A percentile compares a stretch with the other conserved stretches of the same genome.
These are phyloP conservation scores for Myotis daubentonii DNA, from an alignment of 2,797 vertebrate genomes.

Conservation along the genomic window DNA sequence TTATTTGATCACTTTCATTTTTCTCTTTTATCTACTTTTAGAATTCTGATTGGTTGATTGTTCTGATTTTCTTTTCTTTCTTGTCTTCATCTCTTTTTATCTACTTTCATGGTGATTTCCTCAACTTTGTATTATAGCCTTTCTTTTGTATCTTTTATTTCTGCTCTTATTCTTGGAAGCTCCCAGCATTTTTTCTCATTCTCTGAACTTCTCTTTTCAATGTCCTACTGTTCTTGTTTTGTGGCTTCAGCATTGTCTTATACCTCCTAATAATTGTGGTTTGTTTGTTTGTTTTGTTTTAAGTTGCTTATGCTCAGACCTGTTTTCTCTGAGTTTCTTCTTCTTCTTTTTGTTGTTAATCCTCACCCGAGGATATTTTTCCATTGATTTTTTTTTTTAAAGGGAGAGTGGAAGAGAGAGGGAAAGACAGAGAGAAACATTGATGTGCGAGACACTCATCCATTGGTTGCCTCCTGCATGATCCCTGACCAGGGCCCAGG, in stretches of 20 bases:
- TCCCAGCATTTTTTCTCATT: neutral
- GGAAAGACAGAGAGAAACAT: too few species aligned
- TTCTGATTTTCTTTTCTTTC: conserved; percentile 31
- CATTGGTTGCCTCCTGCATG: too few species aligned
- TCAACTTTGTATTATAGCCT: neutral
- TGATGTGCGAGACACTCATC: too few species aligned
- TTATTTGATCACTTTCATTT: conserved; percentile 2
- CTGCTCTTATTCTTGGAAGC: neutral
- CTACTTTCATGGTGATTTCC: neutral
- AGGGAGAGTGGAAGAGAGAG: too few species aligned
- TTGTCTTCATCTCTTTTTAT: neutral
- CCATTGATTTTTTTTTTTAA: too few species aligned
- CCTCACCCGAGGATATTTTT: too few species aligned
- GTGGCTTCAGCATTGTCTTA: neutral
- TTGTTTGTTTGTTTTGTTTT: neutral
- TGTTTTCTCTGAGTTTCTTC: conserved; percentile 16
- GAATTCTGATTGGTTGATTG: neutral
- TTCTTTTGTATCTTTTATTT: conserved; percentile 16
- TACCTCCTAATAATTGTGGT: neutral
- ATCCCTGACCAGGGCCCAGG: too few species aligned
- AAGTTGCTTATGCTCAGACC: neutral
- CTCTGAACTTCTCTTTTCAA: neutral
- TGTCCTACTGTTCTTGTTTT: neutral
- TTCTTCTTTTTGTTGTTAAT: too few species aligned
- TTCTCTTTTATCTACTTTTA: neutral